Evolutionary conservation across 2,113 vertebrate genomes (phyloP).

Genomic region (Calonectris borealis): DNA sequence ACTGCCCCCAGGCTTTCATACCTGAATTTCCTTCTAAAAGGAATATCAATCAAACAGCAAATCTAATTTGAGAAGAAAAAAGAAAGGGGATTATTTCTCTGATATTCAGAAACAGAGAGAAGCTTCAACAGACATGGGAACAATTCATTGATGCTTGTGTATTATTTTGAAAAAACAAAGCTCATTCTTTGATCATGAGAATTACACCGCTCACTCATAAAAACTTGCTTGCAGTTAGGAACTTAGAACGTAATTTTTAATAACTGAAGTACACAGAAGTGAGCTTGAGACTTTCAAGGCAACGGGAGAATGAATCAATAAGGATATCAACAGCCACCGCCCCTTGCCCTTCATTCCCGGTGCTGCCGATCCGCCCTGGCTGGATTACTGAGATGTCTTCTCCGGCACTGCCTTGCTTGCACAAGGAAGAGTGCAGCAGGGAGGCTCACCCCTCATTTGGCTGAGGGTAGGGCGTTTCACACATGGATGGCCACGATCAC

Average conservation of each 20-base stretch:
- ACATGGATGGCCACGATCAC: not conserved
- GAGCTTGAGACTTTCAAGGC: not conserved
- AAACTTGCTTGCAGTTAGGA: not conserved
- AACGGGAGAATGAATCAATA: not conserved
- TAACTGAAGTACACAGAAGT: not conserved
- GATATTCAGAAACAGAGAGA: not conserved
- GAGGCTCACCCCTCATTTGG: not conserved
- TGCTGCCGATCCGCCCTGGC: rapidly evolving
- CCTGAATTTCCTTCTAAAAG: not conserved
- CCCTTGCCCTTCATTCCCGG: not conserved
- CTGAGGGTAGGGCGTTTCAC: not conserved
- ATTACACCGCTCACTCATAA: not conserved
- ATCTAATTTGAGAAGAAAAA: not conserved
- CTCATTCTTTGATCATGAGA: not conserved
- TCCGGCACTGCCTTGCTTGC: not conserved
- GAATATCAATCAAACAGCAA: not conserved
- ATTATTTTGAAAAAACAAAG: not conserved
- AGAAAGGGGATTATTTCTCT: not conserved
- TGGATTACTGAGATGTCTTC: not conserved
- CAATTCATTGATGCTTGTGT: not conserved
- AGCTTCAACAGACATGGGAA: not conserved
- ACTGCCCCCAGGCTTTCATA: not conserved
- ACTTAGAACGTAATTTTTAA: not conserved
- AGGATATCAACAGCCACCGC: not conserved
- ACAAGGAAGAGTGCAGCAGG: not conserved